These are phyloP conservation scores for Phenganax subtilis DNA, from an alignment of 92 coral and sea anemone species.

Conservation along the genomic window DNA sequence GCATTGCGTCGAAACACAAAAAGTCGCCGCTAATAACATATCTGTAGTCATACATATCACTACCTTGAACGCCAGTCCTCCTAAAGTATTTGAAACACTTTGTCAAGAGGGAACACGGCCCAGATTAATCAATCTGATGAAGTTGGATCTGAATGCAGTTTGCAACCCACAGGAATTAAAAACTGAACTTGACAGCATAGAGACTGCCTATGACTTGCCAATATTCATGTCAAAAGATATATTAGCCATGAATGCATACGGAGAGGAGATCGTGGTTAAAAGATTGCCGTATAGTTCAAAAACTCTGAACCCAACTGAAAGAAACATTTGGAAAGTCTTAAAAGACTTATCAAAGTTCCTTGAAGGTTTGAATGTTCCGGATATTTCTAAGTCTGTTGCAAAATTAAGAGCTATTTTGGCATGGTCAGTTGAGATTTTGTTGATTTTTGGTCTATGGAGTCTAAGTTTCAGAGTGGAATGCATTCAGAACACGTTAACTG, in stretches of 20 bases:
- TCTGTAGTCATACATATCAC: constrained; percentile 20
- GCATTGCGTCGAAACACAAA: neutral
- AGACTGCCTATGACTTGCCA: constrained; percentile 47
- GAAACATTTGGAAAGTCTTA: constrained; percentile 33
- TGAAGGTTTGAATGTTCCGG: constrained; percentile 15
- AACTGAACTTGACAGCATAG: constrained; percentile 41
- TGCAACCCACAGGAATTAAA: constrained; percentile 42
- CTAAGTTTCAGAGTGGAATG: neutral
- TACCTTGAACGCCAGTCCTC: neutral
- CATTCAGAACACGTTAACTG: neutral
- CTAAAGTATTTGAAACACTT: neutral
- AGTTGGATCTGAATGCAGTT: constrained; percentile 39
- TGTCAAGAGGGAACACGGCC: constrained; percentile 26
- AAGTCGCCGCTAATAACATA: neutral
- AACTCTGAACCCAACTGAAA: constrained; percentile 13
- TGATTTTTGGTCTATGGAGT: constrained; percentile 54
- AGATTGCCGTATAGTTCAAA: constrained; percentile 27
- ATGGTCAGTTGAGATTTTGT: constrained; percentile 43
- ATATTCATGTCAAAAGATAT: constrained; percentile 65
- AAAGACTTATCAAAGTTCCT: constrained; percentile 42
- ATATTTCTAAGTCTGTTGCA: neutral
- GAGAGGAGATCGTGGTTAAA: constrained; percentile 57
- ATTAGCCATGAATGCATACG: constrained; percentile 71
- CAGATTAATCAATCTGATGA: constrained; percentile 56
- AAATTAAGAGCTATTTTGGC: constrained; percentile 12